Evolutionary conservation across 1,140 invertebrate species (phyloP), one percentile per base, ranked within the genome.

Genomic region (Penaeus chinensis): DNA sequence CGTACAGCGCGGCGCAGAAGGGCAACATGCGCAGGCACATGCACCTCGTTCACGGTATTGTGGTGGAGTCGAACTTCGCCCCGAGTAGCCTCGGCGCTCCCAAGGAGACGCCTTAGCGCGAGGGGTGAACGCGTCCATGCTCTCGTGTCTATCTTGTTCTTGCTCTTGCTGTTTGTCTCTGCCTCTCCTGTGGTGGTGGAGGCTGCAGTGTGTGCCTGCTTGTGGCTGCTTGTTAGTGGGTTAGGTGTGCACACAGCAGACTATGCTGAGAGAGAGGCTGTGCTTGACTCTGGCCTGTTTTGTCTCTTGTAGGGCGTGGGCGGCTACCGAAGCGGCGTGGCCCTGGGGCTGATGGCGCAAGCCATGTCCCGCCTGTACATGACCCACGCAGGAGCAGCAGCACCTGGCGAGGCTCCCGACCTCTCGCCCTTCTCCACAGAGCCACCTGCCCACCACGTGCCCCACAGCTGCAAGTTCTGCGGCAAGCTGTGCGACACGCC

Each of bases 231-330:
- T 86, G 84, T 37, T 10, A 37, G 76, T 76, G 74, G 61, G 32
- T 54, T 54, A 54, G 84, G 84, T 62, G 19, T 86, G 62, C 18
- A 80, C 84, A 80, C 81, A 78, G 71, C 63, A 24, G 42, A 54
- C 63, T 80, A 60, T 87, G 79, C 54, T 87, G 85, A 80, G 85
- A 82, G 85, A 80, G 85, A 82, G 79, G 85, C 85, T 82, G 66
- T 87, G 85, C 85, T 54, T 87, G 85, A 87, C 85, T 79, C 63
- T 87, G 66, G 85, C 80, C 78, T 87, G 85, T 87, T 87, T 87
- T 87, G 80, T 87, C 85, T 87, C 79, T 87, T 87, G 85, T 87
- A 87, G 85, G 85, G 63, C 47, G 66, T 82, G 77, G 80, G 80
- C 85, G 85, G 71, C 85, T 87, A 87, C 85, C 61, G 85, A 76